Evolutionary conservation across 2,888 invertebrate genomes (phyloP), one percentile per base, ranked within the genome.

Genomic region (Tenthredo distinguenda): DNA sequence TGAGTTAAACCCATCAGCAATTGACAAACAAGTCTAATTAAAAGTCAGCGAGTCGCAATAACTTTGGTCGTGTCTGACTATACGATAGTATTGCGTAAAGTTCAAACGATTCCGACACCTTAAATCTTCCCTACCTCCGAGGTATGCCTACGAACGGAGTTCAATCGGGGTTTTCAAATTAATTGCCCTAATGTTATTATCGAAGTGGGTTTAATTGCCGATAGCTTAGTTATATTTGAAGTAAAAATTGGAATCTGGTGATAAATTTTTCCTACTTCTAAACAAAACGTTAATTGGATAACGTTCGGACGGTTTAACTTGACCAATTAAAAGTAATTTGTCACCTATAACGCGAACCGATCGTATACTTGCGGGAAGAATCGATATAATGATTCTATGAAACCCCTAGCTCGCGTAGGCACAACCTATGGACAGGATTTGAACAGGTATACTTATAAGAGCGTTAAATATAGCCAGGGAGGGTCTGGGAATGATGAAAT

Each of bases 281-380:
- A 43, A 74, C 10, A 12, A 58, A 62, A 37, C 62, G 47, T 83
- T 83, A 83, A 83, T 83, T 83, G 83, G 83, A 65, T n/a, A 83
- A 83, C 83, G 43, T 83, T 31, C 50, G 37, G 34, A 47, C 68
- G 34, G 5, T 34, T 47, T 47, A 68, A 43, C 65, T 31, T 26
- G 47, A 68, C 83, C 83, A 83, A 83, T 83, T 83, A 83, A 83
- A 83, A 68, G 37, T 83, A 83, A 83, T 83, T 83, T 71, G 83
- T 83, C 83, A 71, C 83, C 50, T 81, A 62, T 81, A 62, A 77
- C 55, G 55, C 81, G 62, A 81, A 68, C 65, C 58, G 15, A 3
- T 15, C 43, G 31, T 43, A 18, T 26, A 31, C 15, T 71, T 31
- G 68, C 43, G 31, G 68, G 68, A 47, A 83, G 34, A 83, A 83